Conservation (phyloP, 2,888 invertebrate species). For the Drosophila kanekoi region DNA sequence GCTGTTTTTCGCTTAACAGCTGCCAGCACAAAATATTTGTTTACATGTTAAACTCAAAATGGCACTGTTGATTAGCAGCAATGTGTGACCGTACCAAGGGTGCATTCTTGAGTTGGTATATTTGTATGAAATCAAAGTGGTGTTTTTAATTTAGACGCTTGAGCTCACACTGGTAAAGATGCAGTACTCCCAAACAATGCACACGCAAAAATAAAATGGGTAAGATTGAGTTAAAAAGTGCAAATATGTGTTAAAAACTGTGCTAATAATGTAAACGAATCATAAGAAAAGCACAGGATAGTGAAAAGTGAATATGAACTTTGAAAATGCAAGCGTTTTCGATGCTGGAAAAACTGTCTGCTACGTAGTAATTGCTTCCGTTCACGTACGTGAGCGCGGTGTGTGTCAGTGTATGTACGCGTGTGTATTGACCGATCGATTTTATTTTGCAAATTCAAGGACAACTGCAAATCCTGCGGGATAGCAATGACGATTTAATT, state of each 20-base stretch:
- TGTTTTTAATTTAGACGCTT: constrained; percentile 17
- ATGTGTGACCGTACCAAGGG: constrained; percentile 21
- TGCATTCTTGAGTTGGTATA: constrained; percentile 18
- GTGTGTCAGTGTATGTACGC: constrained; percentile 32
- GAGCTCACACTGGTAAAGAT: constrained; percentile 49
- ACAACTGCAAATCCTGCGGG: constrained; percentile 73
- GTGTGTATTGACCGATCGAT: constrained; percentile 77
- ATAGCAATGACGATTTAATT: constrained; percentile 43
- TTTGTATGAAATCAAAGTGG: constrained; percentile 1
- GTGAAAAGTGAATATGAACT: constrained; percentile 9
- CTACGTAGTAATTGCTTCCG: constrained; percentile 56
- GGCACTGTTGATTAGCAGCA: constrained; percentile 8
- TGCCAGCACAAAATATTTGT: constrained; percentile 1
- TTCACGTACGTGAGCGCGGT: constrained; percentile 36
- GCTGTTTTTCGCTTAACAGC: constrained; percentile 23
- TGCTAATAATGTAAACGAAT: constrained; percentile 9
- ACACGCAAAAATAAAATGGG: constrained; percentile 76
- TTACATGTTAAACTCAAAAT: constrained; percentile 35
- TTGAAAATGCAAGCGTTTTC: constrained; percentile 29
- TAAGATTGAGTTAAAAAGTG: constrained; percentile 72
- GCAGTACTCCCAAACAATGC: constrained; percentile 70
- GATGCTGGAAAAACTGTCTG: constrained; percentile 40
- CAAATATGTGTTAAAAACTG: constrained; percentile 32
- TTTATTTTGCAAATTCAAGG: constrained; percentile 81
- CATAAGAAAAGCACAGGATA: background rate